These are phyloP conservation scores for Carterocephalus palaemon DNA, from an alignment of 2,888 invertebrate genomes.

Conservation along the genomic window DNA sequence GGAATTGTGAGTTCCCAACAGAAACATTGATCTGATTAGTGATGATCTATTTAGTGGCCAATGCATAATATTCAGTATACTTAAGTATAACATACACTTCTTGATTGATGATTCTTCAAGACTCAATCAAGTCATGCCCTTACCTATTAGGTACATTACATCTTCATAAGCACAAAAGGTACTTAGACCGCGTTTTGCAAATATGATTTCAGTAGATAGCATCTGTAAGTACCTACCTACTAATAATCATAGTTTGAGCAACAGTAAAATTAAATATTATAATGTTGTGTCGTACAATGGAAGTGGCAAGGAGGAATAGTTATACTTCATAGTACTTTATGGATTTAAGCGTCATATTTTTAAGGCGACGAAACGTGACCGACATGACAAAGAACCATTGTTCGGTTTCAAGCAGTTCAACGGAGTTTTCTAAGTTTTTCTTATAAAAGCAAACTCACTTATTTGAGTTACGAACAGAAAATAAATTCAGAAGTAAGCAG, in stretches of 20 bases:
- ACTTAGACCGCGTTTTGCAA: too few relatives aligned
- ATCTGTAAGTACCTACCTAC: too few relatives aligned
- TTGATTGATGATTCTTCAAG: too few relatives aligned
- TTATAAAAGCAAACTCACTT: constrained; percentile 67
- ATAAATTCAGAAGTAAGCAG: constrained; percentile 58
- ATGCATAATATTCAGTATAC: too few relatives aligned
- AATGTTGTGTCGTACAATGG: constrained; percentile 63
- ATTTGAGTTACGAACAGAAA: constrained; percentile 62
- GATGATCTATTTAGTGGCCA: too few relatives aligned
- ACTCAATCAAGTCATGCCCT: too few relatives aligned
- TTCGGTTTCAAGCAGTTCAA: constrained; percentile 60
- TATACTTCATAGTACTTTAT: constrained; percentile 72
- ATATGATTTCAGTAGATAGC: constrained; percentile 5
- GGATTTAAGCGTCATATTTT: constrained; percentile 74
- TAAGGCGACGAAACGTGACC: constrained; percentile 74
- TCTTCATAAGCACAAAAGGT: too few relatives aligned
- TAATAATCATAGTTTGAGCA: too few relatives aligned
- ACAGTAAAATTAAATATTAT: constrained; percentile 55
- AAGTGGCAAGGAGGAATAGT: constrained; percentile 66
- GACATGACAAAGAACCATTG: constrained; percentile 61
- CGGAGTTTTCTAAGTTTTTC: constrained; percentile 51
- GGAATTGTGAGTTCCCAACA: too few relatives aligned
- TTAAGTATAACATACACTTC: too few relatives aligned
- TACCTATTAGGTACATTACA: too few relatives aligned
- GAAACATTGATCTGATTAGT: too few relatives aligned